Percentiles rank a stretch among this genome's conserved stretches.
Evolutionary conservation across 1,140 invertebrate species (phyloP).

Genomic region (Aphidius gifuensis): DNA sequence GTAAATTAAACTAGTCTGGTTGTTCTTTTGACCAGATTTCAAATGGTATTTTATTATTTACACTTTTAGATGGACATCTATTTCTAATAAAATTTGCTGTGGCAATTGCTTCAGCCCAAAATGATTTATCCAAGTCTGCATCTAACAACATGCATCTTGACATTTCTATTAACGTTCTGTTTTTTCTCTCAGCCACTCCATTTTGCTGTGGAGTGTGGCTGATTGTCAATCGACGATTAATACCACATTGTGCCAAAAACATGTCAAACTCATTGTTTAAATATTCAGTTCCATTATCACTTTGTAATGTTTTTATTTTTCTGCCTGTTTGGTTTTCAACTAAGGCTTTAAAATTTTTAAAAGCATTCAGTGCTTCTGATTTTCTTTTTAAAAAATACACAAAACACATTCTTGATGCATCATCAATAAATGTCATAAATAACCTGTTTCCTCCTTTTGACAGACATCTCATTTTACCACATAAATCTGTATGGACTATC

Average conservation of each 20-base stretch:
- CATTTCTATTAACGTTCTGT: slow-evolving; percentile 12
- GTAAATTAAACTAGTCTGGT: neutral
- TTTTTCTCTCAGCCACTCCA: slow-evolving; percentile 4
- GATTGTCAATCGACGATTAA: neutral
- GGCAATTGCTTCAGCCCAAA: slow-evolving; percentile 31
- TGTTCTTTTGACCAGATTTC: neutral
- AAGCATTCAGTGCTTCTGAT: slow-evolving; percentile 3
- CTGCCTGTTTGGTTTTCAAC: slow-evolving; percentile 9
- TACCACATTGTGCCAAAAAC: neutral
- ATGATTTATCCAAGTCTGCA: neutral
- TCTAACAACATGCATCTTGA: slow-evolving; percentile 1
- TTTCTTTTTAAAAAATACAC: slow-evolving; percentile 10
- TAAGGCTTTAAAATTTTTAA: slow-evolving; percentile 5
- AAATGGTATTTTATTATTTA: slow-evolving; percentile 26
- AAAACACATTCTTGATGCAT: slow-evolving; percentile 13
- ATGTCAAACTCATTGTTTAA: slow-evolving; percentile 4
- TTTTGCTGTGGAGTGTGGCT: slow-evolving; percentile 7
- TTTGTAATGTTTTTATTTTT: slow-evolving; percentile 16
- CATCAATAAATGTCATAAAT: slow-evolving; percentile 15
- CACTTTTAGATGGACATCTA: slow-evolving; percentile 13
- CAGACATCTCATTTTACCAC: slow-evolving; percentile 6
- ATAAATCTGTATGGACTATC: slow-evolving; percentile 12
- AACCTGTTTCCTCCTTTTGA: slow-evolving; percentile 1
- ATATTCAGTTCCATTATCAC: slow-evolving; percentile 14
- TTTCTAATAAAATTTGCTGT: slow-evolving; percentile 30